A percentile compares a stretch with the other conserved stretches of the same genome.
Evolutionary conservation across 2,113 vertebrate genomes (phyloP).

Genomic region (Cynocephalus volans): DNA sequence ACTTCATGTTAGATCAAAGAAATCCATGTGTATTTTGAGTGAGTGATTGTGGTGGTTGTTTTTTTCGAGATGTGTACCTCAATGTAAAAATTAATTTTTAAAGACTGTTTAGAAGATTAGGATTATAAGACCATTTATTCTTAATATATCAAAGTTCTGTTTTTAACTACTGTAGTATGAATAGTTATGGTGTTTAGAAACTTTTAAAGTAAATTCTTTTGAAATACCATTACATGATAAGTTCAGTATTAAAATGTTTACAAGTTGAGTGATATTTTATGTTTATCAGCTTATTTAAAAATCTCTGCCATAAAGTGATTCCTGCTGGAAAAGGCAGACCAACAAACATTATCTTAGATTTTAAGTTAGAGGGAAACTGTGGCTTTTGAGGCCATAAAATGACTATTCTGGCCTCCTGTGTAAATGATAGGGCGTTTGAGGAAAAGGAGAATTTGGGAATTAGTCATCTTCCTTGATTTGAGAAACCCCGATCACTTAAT

Average conservation of each 20-base stretch:
- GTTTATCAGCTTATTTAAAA: slow-evolving; percentile 70
- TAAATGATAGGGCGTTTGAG: neutral
- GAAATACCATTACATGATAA: neutral
- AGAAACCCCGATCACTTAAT: slow-evolving; percentile 60
- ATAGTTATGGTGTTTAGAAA: slow-evolving; percentile 86
- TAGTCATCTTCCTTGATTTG: slow-evolving; percentile 31
- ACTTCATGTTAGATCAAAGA: neutral
- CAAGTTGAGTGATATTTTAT: neutral
- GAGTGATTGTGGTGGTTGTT: neutral
- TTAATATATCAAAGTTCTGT: slow-evolving; percentile 88
- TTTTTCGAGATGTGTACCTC: neutral
- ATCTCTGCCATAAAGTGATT: slow-evolving; percentile 72
- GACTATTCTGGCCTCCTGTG: slow-evolving; percentile 5
- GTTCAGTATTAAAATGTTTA: neutral
- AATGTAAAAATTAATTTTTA: slow-evolving; percentile 56
- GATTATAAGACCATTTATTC: slow-evolving; percentile 88
- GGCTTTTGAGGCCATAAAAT: neutral
- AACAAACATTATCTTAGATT: neutral
- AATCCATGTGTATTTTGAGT: neutral
- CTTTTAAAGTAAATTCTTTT: slow-evolving; percentile 86
- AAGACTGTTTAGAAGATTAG: slow-evolving; percentile 84
- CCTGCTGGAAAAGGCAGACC: slow-evolving; percentile 65
- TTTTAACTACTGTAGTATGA: slow-evolving; percentile 88
- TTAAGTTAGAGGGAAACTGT: too few species aligned
- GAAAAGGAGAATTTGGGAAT: neutral